A percentile compares a stretch with the other conserved stretches of the same genome.
phyloP scores from a whole-genome alignment of 2,113 vertebrate genomes.

The Helogale parvula region DNA sequence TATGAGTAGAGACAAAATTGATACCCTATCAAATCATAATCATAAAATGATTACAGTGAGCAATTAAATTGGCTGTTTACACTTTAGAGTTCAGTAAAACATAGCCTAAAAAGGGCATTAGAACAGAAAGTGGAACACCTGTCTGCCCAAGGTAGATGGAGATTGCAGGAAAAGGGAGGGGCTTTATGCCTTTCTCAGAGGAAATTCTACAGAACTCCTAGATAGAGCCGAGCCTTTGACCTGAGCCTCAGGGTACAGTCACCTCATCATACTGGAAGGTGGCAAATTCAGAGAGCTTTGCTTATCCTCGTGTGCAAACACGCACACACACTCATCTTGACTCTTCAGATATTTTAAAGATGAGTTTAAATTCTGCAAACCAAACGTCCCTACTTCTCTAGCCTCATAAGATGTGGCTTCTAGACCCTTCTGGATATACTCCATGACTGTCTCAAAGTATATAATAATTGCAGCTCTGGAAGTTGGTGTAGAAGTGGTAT shows the following conservation, averaged over 20 bases:
- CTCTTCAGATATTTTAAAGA: background rate
- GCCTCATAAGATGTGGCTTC: background rate
- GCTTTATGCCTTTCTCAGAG: background rate
- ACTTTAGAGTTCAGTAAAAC: background rate
- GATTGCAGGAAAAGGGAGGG: conserved; percentile 38
- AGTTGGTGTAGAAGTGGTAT: background rate
- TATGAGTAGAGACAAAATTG: conserved; percentile 17
- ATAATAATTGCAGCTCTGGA: background rate
- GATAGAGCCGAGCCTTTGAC: conserved; percentile 10
- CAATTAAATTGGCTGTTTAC: background rate
- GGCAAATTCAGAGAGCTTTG: background rate
- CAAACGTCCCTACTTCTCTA: background rate
- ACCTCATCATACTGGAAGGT: background rate
- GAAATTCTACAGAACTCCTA: background rate
- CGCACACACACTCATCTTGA: background rate
- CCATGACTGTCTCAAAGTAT: background rate
- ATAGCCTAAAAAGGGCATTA: background rate
- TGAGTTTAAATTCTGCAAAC: background rate
- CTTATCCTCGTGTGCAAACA: background rate
- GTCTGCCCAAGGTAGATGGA: conserved; percentile 1
- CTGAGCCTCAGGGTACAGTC: background rate
- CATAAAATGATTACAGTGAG: conserved; percentile 53
- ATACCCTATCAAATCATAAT: conserved; percentile 24
- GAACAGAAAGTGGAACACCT: background rate
- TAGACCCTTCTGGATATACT: background rate